Evolutionary conservation across 2,113 vertebrate genomes (phyloP).

Genomic region (Callorhinus ursinus): DNA sequence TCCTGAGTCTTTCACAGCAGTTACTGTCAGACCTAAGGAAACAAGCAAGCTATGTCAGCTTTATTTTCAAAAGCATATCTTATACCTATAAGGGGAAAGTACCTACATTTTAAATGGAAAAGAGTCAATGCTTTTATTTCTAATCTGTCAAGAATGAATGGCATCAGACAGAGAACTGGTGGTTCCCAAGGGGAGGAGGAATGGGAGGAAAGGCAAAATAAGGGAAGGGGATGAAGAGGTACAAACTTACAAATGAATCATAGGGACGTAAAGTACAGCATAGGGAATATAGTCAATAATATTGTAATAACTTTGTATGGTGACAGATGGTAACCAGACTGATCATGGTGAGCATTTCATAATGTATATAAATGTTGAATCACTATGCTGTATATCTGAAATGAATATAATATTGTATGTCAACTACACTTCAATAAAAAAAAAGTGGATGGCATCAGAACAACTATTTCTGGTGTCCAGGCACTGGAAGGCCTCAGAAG

Average conservation of each 20-base stretch:
- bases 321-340: neutral
- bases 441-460: neutral
- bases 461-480: neutral
- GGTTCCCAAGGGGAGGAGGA: neutral
- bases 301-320: neutral
- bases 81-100: neutral
- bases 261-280: neutral
- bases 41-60: slow-evolving; percentile 46
- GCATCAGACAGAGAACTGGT: neutral
- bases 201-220: neutral
- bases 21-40: slow-evolving; percentile 88
- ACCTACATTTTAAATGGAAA: neutral
- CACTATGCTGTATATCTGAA: neutral
- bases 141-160: neutral
- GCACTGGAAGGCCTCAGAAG: neutral
- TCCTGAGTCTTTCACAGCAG: slow-evolving; percentile 90
- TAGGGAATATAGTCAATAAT: neutral
- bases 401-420: neutral
- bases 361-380: neutral
- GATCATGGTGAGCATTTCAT: neutral
- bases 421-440: neutral
- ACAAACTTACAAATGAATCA: neutral
- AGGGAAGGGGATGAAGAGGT: neutral
- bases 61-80: slow-evolving; percentile 36
- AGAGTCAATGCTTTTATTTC: slow-evolving; percentile 24